Evolutionary conservation across 2,113 vertebrate species (phyloP), one percentile per base, ranked within the genome.

Genomic region (Perccottus glenii): DNA sequence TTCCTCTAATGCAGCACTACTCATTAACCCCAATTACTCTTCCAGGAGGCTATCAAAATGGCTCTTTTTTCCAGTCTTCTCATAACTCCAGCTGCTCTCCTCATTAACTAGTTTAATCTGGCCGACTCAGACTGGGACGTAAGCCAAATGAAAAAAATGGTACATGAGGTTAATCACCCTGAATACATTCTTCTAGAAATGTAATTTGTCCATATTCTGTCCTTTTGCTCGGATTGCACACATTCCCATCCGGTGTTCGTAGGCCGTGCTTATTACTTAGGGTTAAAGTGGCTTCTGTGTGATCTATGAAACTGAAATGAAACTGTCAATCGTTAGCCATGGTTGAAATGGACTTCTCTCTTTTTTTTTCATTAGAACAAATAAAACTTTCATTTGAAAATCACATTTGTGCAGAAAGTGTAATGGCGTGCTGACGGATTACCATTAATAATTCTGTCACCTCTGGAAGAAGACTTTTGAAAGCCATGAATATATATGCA

Each of bases 1-100:
- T 86, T 87, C 82, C 69, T 80, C 77, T 72, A 47, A 61, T 77
- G 78, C 76, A 74, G 80, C 56, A 70, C 70, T 61, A 64, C 77
- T 85, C 77, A 87, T 85, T 88, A 87, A 91, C 87, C 88, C 82
- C 86, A 86, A 90, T 91, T 89, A 89, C 69, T 80, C 76, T 81
- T 80, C 16, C 75, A 82, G 84, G 81, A 84, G 80, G 82, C 75
- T 75, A 85, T 88, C 84, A 83, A 84, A 85, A 80, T 80, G 46
- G 80, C 74, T 83, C 49, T 73, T 65, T 80, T 27, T 53, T 64
- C 57, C 74, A 73, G 27, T 67, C 70, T 70, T 85, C 74, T 80
- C 77, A 86, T 77, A 87, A 84, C 77, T 89, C 85, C 87, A 90
- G 86, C 82, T 85, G 88, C 75, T 83, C 70, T 81, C 68, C 76